Evolutionary conservation across 92 coral and sea anemone genomes (phyloP), one percentile per base, ranked within the genome.

Genomic region (Galaxea fascicularis): DNA sequence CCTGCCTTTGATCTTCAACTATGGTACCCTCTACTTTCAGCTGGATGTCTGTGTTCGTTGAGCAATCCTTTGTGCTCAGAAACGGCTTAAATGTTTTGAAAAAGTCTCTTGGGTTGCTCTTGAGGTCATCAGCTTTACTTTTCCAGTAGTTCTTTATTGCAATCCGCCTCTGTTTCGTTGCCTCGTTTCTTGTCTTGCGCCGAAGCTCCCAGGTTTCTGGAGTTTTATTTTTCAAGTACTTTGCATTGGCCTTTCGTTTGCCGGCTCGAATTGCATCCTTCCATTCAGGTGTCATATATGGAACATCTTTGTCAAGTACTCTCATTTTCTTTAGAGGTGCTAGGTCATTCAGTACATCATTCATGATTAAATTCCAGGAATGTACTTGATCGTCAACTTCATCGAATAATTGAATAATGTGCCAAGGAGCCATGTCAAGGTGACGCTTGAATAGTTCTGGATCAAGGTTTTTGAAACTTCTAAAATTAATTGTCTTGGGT

Each of bases 201-300:
- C 53, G 68, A 0, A 31, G 49, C 75, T 78, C 79, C 79, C 89
- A 86, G 79, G 53, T 86, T 52, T 53, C 89, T 16, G 64, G 17
- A 7, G 79, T 77, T 26, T 65, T 69, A 25, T 65, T 66, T 85
- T n/a, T 76, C 13, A 45, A 22, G 29, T 75, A 85, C 57, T 53
- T 85, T 75, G 83, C 88, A 54, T 57, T 29, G 57, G 77, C 83
- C 67, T 84, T 84, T 49, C 76, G 73, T 35, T 83, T 73, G n/a
- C n/a, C n/a, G 16, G 74, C 80, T 24, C 80, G 51, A 39, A 83
- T 83, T 12, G 87, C 80, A 9, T 35, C 31, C 46, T 83, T 83
- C 87, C 87, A 83, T n/a, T n/a, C n/a, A n/a, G n/a, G n/a, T n/a
- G n/a, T n/a, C n/a, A n/a, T n/a, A n/a, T n/a, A n/a, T n/a, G 86